Evolutionary conservation across 2,113 vertebrate species (phyloP).

Genomic region (Zootoca vivipara): DNA sequence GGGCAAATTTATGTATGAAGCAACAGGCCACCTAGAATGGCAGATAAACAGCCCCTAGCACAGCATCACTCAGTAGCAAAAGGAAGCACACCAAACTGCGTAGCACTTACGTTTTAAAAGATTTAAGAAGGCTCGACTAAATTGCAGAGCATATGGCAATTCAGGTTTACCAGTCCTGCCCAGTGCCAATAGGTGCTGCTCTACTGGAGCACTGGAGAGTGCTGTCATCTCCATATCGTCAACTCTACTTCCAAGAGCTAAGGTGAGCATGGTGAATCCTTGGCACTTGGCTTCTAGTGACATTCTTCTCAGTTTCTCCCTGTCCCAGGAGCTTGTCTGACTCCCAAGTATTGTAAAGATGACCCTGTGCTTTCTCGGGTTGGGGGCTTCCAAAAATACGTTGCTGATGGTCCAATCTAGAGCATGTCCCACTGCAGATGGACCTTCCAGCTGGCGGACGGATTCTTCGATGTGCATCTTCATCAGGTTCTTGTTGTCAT

Average conservation of each 20-base stretch:
- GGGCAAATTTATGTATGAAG: not conserved
- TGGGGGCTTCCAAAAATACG: conserved; percentile 70
- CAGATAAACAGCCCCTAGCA: not conserved
- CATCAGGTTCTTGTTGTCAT: conserved; percentile 68
- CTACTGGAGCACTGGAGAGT: conserved; percentile 76
- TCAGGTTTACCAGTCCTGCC: conserved; percentile 62
- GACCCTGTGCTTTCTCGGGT: conserved; percentile 67
- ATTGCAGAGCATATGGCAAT: conserved; percentile 76
- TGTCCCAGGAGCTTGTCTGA: conserved; percentile 76
- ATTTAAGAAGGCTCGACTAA: conserved; percentile 80
- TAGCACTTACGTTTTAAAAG: conserved; percentile 80
- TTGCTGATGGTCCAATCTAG: conserved; percentile 78
- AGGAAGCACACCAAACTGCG: fast-evolving
- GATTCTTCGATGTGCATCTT: conserved; percentile 72
- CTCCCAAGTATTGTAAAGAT: conserved; percentile 79
- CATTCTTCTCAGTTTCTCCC: conserved; percentile 70
- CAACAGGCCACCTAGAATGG: not conserved
- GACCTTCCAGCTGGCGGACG: conserved; percentile 72
- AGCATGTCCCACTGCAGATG: conserved; percentile 72
- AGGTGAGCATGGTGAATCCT: conserved; percentile 81
- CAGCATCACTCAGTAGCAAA: not conserved
- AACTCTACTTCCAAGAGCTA: conserved; percentile 74
- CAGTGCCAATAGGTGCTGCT: conserved; percentile 82
- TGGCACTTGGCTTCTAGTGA: conserved; percentile 81
- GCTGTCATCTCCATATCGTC: conserved; percentile 69